These are phyloP conservation scores for Neotoma lepida DNA, from an alignment of 2,113 vertebrate genomes.

Conservation along the genomic window DNA sequence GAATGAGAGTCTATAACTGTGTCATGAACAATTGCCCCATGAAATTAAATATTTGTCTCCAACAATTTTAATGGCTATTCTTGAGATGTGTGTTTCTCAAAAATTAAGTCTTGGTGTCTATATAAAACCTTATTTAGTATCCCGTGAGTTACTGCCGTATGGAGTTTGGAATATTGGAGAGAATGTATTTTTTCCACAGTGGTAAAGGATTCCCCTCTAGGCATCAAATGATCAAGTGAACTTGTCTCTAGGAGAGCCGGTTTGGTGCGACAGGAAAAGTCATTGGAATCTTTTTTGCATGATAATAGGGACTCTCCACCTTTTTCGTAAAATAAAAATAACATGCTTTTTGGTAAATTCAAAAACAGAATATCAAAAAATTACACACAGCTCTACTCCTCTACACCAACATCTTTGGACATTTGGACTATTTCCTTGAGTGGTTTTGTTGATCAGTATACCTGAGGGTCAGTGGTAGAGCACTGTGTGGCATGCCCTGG, in stretches of 20 bases:
- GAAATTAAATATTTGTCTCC: slow-evolving; percentile 47
- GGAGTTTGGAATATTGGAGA: slow-evolving; percentile 48
- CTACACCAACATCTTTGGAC: not conserved
- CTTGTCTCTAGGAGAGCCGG: not conserved
- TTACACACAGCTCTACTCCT: not conserved
- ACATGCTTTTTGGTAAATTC: slow-evolving; percentile 12
- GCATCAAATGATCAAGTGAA: slow-evolving; percentile 49
- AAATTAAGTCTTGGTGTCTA: slow-evolving; percentile 28
- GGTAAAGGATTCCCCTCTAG: not conserved
- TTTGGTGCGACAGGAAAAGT: not conserved
- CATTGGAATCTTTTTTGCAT: not conserved
- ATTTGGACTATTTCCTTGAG: slow-evolving; percentile 13
- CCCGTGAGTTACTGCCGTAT: slow-evolving; percentile 23
- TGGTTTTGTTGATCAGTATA: not conserved
- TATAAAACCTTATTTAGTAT: slow-evolving; percentile 30
- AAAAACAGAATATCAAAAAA: slow-evolving; percentile 32
- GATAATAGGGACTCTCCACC: slow-evolving; percentile 5
- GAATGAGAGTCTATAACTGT: not conserved
- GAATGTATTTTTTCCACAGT: not conserved
- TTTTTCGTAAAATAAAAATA: slow-evolving; percentile 26
- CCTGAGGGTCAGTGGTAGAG: not conserved
- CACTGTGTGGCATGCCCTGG: not conserved
- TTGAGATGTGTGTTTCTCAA: not conserved
- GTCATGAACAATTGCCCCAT: not conserved
- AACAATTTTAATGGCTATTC: slow-evolving; percentile 47